Percentiles rank a stretch among this genome's conserved stretches.
Conservation (phyloP, 2,888 invertebrate genomes). For the Eudasyphora cyanicolor region DNA sequence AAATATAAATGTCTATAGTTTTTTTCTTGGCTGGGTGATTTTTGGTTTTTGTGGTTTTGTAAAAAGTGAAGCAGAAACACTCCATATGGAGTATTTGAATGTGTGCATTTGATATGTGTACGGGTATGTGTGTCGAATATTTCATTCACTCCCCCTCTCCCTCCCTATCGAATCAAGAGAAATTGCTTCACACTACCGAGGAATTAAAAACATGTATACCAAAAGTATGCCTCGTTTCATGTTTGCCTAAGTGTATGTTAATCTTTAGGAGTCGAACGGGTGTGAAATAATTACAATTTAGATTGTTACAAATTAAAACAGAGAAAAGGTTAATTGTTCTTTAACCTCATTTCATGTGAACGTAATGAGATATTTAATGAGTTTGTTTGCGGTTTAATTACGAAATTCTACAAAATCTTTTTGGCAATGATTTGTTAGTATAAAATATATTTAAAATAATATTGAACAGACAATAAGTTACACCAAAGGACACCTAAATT, state of each 20-base stretch:
- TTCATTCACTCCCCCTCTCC: background rate
- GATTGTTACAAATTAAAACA: background rate
- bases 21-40: slow-evolving; percentile 69
- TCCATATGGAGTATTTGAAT: background rate
- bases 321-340: background rate
- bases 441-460: too few relatives aligned
- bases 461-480: too few relatives aligned
- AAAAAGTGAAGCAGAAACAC: background rate
- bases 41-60: slow-evolving; percentile 68
- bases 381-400: background rate
- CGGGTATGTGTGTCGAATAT: background rate
- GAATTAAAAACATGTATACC: too few relatives aligned
- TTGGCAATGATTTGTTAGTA: too few relatives aligned
- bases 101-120: background rate
- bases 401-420: too few relatives aligned
- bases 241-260: background rate
- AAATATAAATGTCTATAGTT: slow-evolving; percentile 70
- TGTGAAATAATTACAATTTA: background rate
- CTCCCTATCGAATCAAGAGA: too few relatives aligned
- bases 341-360: background rate
- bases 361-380: background rate
- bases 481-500: too few relatives aligned
- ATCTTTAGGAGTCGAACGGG: background rate
- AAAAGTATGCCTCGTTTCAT: background rate
- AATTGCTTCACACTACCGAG: too few relatives aligned